Conservation (phyloP, 2,888 invertebrate species). For the Dusona sp. region DNA sequence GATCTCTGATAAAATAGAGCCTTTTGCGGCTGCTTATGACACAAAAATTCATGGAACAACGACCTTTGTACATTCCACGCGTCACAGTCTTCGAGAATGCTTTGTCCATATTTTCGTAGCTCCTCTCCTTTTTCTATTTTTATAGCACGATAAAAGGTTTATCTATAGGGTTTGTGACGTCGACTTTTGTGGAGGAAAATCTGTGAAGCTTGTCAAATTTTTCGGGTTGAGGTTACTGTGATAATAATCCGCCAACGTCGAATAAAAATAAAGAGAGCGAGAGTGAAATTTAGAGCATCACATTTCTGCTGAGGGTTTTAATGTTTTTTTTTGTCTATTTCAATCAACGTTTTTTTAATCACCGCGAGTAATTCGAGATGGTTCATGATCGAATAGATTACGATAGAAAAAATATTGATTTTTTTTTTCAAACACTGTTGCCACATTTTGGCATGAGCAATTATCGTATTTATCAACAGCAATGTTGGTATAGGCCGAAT, state of each 20-base stretch:
- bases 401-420: neutral
- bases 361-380: neutral
- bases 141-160: neutral
- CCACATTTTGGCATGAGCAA: neutral
- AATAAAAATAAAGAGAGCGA: neutral
- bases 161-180: neutral
- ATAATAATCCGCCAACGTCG: no score
- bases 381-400: neutral
- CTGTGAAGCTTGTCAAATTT: neutral
- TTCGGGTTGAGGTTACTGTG: neutral
- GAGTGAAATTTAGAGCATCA: neutral
- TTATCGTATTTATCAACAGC: neutral
- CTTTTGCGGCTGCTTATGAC: conserved; percentile 6
- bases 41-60: conserved; percentile 26
- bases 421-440: neutral
- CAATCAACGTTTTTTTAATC: no score
- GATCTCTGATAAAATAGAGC: conserved; percentile 65
- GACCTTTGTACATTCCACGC: conserved; percentile 20
- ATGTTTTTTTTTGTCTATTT: neutral
- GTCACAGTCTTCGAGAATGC: neutral
- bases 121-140: neutral
- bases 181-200: neutral
- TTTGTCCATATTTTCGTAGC: neutral
- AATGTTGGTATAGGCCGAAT: neutral
- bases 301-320: neutral